Conservation (phyloP, 2,113 vertebrate species). For the Apteryx mantelli region DNA sequence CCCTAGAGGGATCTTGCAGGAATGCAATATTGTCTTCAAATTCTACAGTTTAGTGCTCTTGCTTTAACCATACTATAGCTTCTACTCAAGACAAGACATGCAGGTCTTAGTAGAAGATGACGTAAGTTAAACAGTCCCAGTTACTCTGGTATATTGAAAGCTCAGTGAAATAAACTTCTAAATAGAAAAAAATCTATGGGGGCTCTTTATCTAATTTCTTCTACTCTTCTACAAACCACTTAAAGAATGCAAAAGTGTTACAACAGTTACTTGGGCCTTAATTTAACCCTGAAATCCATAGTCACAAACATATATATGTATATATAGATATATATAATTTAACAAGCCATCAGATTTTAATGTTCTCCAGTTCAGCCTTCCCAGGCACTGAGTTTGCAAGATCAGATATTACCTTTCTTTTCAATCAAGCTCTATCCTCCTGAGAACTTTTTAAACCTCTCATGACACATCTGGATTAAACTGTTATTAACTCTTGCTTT, state of each 20-base stretch:
- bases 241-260: not conserved
- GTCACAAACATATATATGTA: not conserved
- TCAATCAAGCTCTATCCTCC: not conserved
- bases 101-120: not conserved
- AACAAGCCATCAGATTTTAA: not conserved
- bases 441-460: not conserved
- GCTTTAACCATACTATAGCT: not conserved
- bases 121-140: not conserved
- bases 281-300: not conserved
- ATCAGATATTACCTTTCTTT: not conserved
- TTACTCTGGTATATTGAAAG: not conserved
- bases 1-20: not conserved
- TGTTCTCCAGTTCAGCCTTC: not conserved
- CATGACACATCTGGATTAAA: not conserved
- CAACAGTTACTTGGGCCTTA: not conserved
- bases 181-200: not conserved
- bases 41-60: not conserved
- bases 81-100: not conserved
- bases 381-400: not conserved
- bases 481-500: not conserved
- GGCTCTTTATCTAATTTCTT: not conserved
- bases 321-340: not conserved
- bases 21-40: fast-evolving
- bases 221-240: not conserved
- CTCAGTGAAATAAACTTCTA: not conserved